Base-by-base conservation (phyloP, 2,113 vertebrate genomes). In the Ceyx margarethae region DNA sequence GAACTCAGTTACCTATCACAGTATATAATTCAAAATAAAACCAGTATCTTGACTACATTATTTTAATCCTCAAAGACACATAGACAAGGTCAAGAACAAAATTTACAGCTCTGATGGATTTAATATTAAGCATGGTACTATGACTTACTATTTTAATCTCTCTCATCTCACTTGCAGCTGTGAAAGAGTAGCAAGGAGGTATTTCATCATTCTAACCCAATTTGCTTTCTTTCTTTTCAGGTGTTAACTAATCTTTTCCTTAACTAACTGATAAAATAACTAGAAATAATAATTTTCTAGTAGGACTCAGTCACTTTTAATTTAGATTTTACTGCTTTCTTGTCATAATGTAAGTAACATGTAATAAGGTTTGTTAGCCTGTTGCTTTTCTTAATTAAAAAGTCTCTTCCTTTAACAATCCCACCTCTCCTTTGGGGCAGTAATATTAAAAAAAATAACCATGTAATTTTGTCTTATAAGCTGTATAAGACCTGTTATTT, bases 81-180 rank as follows among this genome's bases (percentile, higher is more conserved):
- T 6, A 29, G 28, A 60, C 33, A 60, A 72, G 13, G 17, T 40
- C 18, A 65, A 79, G 45, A 72, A 73, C 2, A 66, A 69, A 68
- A 65, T 15, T 51, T 23, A 43, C 22, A 61, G 23, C 33, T 76
- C 67, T 57, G 76, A 75, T 14, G 5, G 53, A 28, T 23, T 79
- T 66, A 74, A 25, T 28, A 74, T 16, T 40, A 77, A 65, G 23
- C 23, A 51, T 8, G 9, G n/a, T 50, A 58, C 60, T 58, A 21
- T 12, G 51, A 60, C 21, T 72, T 7, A 43, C 28, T 46, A 6
- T 10, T 11, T 5, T 35, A 17, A 64, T 23, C 53, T 29, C 46
- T 53, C 54, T 23, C 4, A 7, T 35, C 25, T 61, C 45, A 42
- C 42, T 66, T 0, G 0, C 23, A 79, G 8, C 37, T 72, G 16